Conservation (phyloP, 2,888 invertebrate species). For the Leptinotarsa tumamoca region DNA sequence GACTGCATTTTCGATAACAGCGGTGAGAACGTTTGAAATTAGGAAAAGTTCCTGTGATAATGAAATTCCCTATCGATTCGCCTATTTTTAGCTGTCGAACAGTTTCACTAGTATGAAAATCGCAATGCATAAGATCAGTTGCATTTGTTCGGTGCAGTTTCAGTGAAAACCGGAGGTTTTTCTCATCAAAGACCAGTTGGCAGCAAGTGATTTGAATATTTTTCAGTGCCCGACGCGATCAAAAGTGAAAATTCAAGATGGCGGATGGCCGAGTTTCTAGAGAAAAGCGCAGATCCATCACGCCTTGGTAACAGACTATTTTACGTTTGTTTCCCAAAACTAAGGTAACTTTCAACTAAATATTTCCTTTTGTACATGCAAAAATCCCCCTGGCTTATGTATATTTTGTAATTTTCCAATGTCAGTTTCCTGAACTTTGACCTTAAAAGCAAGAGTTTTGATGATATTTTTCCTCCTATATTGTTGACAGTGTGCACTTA, state of each 20-base stretch:
- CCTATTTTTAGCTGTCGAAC: slow-evolving; percentile 60
- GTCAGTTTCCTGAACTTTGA: slow-evolving; percentile 58
- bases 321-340: slow-evolving; percentile 51
- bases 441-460: slow-evolving; percentile 54
- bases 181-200: slow-evolving; percentile 33
- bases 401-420: slow-evolving; percentile 26
- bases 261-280: slow-evolving; percentile 62
- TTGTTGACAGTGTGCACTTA: slow-evolving; percentile 24
- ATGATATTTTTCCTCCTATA: slow-evolving; percentile 30
- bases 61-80: slow-evolving; percentile 60
- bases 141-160: slow-evolving; percentile 40
- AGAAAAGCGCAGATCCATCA: slow-evolving; percentile 58
- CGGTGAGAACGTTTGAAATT: slow-evolving; percentile 23
- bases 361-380: slow-evolving; percentile 29
- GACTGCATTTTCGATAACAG: slow-evolving; percentile 32
- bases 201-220: slow-evolving; percentile 28
- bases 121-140: slow-evolving; percentile 46
- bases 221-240: slow-evolving; percentile 52
- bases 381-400: not conserved
- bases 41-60: slow-evolving; percentile 53
- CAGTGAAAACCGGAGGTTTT: slow-evolving; percentile 33
- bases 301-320: slow-evolving; percentile 59
- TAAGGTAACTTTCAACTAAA: slow-evolving; percentile 56
- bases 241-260: slow-evolving; percentile 69
- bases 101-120: slow-evolving; percentile 56